Conservation (phyloP, 2,888 invertebrate genomes). For the Dryobota labecula region DNA sequence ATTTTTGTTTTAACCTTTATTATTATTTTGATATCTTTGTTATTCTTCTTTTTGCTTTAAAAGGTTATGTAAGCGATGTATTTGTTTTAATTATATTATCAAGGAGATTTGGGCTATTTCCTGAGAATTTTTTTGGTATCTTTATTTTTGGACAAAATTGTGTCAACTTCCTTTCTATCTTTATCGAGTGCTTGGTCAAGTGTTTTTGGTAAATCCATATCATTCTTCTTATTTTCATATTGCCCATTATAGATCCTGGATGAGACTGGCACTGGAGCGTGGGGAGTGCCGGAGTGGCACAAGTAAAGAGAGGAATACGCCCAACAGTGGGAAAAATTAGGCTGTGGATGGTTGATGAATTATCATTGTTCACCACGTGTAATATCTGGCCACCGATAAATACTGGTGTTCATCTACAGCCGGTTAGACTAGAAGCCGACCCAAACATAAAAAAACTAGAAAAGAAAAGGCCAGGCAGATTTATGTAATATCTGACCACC, state of each 20-base stretch:
- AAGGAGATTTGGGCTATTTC: not conserved
- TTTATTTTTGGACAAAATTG: not conserved
- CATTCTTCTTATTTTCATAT: not conserved
- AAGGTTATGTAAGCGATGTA: constrained; percentile 3
- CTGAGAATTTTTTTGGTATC: too few relatives aligned
- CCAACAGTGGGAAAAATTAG: not conserved
- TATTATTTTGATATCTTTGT: not conserved
- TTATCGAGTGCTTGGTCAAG: too few relatives aligned
- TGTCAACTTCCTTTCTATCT: not conserved
- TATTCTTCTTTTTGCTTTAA: constrained; percentile 21
- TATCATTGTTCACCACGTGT: not conserved
- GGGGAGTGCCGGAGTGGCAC: not conserved
- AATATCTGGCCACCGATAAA: not conserved
- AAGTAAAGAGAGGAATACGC: not conserved
- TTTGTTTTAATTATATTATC: constrained; percentile 12
- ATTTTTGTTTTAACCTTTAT: constrained; percentile 18
- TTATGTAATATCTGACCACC: not conserved
- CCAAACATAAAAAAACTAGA: too few relatives aligned
- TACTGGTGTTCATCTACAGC: too few relatives aligned
- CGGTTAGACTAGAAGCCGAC: too few relatives aligned
- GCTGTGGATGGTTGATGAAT: not conserved
- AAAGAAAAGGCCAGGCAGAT: too few relatives aligned
- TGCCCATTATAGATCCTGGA: not conserved
- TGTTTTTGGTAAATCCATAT: not conserved
- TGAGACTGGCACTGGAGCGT: not conserved